Conservation (phyloP, 2,797 vertebrate genomes). For the Uromys caudimaculatus region DNA sequence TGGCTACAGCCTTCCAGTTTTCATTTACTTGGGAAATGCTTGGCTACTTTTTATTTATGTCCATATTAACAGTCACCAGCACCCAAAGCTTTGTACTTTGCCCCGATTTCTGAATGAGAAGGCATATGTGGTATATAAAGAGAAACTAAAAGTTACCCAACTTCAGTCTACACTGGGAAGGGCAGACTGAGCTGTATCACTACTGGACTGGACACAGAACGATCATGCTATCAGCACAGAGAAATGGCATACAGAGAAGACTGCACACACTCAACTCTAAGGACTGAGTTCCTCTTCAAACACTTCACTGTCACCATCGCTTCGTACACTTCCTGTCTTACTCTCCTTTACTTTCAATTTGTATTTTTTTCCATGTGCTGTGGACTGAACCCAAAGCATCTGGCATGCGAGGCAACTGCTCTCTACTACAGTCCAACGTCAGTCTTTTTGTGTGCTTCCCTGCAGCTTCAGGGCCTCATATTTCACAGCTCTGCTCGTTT, state of each 20-base stretch:
- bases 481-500: neutral
- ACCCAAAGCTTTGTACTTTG: neutral
- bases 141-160: neutral
- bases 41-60: neutral
- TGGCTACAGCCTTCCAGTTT: neutral
- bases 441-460: neutral
- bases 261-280: neutral
- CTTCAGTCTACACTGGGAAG: neutral
- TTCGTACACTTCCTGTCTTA: too few species aligned
- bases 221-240: neutral
- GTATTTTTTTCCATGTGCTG: neutral
- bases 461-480: neutral
- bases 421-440: neutral
- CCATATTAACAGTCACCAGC: neutral
- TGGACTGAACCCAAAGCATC: too few species aligned
- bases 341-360: neutral
- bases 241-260: neutral
- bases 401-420: too few species aligned
- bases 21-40: neutral
- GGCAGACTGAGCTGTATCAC: neutral
- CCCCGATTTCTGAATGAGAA: neutral
- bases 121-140: neutral
- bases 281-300: neutral
- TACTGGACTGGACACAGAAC: neutral
- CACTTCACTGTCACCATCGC: too few species aligned